phyloP scores from a whole-genome alignment of 2,888 invertebrate genomes.

The Trissoscelio sp. region DNA sequence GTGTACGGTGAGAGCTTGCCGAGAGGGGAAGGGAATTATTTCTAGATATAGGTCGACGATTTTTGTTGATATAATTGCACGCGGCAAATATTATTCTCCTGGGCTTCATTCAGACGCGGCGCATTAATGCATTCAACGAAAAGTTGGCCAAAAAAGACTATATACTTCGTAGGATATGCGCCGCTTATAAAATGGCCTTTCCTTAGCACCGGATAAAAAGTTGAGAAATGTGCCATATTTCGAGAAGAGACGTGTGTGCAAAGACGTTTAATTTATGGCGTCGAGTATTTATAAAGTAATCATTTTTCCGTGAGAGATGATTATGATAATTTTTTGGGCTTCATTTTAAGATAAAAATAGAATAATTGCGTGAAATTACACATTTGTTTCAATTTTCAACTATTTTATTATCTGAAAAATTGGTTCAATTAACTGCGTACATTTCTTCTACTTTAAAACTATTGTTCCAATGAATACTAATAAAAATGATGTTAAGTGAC shows the following conservation, averaged over 20 bases:
- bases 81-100: background rate
- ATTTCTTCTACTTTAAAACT: too few relatives aligned
- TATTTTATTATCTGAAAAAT: too few relatives aligned
- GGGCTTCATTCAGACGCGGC: background rate
- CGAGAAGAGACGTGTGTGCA: background rate
- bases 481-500: too few relatives aligned
- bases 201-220: conserved; percentile 4
- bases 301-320: background rate
- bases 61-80: conserved; percentile 1
- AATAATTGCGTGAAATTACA: too few relatives aligned
- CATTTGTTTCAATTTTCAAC: too few relatives aligned
- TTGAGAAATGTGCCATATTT: conserved; percentile 20
- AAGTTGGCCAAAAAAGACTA: conserved; percentile 1
- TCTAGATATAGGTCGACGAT: background rate
- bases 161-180: background rate
- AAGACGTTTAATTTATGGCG: conserved; percentile 4
- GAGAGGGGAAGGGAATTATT: too few relatives aligned
- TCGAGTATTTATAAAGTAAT: conserved; percentile 10
- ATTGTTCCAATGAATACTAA: too few relatives aligned
- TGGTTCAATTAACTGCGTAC: too few relatives aligned
- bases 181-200: conserved; percentile 20
- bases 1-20: too few relatives aligned
- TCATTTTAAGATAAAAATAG: background rate
- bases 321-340: conserved; percentile 9
- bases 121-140: conserved; percentile 19